phyloP scores from a whole-genome alignment of 2,797 vertebrate genomes.

The Cuniculus paca region DNA sequence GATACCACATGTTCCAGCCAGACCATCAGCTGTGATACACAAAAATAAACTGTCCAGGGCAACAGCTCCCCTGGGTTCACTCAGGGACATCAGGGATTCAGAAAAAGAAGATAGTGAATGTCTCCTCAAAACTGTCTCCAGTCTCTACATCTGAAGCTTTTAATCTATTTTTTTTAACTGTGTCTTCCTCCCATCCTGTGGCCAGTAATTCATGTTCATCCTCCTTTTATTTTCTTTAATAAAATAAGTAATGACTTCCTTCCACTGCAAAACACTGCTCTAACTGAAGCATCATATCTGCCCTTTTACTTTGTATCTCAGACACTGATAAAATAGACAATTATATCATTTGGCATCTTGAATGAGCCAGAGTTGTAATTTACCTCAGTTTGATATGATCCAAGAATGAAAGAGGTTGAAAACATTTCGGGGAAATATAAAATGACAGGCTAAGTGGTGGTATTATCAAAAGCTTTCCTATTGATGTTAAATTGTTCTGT shows the following conservation, averaged over 20 bases:
- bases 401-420: constrained; percentile 22
- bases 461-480: constrained; percentile 6
- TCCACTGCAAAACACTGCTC: neutral
- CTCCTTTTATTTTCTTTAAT: neutral
- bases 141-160: neutral
- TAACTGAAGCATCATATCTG: neutral
- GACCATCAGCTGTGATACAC: neutral
- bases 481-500: neutral
- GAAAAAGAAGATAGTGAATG: neutral
- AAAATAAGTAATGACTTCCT: neutral
- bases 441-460: neutral
- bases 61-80: too few relatives aligned
- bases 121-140: neutral
- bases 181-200: neutral
- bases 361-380: constrained; percentile 25
- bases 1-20: neutral
- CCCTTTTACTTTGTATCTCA: neutral
- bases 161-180: neutral
- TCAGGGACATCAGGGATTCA: neutral
- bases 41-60: accelerated
- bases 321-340: constrained; percentile 9
- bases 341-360: neutral
- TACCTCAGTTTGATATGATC: neutral
- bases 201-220: neutral
- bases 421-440: neutral